These are phyloP conservation scores for Amphiduros pacificus DNA, from an alignment of 2,888 invertebrate genomes.

Conservation along the genomic window DNA sequence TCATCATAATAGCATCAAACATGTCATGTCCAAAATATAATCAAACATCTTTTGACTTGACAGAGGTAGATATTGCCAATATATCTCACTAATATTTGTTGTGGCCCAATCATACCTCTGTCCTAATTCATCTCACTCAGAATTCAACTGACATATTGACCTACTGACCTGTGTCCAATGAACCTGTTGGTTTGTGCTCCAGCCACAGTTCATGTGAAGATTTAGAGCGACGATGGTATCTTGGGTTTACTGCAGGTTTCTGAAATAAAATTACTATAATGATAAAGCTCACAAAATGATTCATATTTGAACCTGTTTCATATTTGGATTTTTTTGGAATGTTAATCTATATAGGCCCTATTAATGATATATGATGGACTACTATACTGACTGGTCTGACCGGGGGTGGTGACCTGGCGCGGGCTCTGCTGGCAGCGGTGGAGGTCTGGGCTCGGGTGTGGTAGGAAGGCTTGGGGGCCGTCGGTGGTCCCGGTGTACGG, in stretches of 20 bases:
- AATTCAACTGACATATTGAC: too few species aligned
- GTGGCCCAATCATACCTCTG: too few species aligned
- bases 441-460: background rate
- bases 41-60: too few species aligned
- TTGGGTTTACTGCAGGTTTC: slow-evolving; percentile 71
- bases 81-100: too few species aligned
- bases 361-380: background rate
- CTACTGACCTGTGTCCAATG: slow-evolving; percentile 68
- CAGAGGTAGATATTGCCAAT: too few species aligned
- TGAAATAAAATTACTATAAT: slow-evolving; percentile 52
- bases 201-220: slow-evolving; percentile 84
- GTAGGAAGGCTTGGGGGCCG: background rate
- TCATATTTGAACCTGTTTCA: too few species aligned
- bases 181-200: slow-evolving; percentile 77
- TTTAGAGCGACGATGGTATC: slow-evolving; percentile 74
- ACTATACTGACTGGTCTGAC: slow-evolving; percentile 27
- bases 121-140: too few species aligned
- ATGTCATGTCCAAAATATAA: too few species aligned
- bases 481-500: too few species aligned
- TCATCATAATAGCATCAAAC: too few species aligned
- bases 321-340: background rate
- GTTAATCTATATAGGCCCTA: background rate
- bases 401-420: slow-evolving; percentile 29
- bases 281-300: too few species aligned
- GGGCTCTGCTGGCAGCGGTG: background rate